Percentiles rank a stretch among this genome's conserved stretches.
phyloP scores from a whole-genome alignment of 30 jellyfish, hydroid and myxozoan genomes.

The Aurelia sp. region DNA sequence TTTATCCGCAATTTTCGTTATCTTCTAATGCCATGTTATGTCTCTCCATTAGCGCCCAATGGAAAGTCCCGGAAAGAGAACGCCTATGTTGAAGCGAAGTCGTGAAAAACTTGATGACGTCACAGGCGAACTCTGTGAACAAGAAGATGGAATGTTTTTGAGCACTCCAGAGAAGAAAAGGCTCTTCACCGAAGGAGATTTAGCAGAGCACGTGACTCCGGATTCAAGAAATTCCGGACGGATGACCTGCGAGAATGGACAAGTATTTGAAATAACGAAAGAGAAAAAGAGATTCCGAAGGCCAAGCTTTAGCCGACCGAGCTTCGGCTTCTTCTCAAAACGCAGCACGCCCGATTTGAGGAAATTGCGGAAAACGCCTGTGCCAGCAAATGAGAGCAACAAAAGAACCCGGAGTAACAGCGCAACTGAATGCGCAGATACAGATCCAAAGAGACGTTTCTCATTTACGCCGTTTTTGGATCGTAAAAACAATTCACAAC shows the following conservation, averaged over 20 bases:
- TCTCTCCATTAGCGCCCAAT: neutral
- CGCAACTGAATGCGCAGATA: slow-evolving; percentile 23
- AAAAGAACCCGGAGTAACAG: slow-evolving; percentile 58
- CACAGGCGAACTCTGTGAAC: slow-evolving; percentile 1
- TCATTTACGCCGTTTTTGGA: slow-evolving; percentile 66
- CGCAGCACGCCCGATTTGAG: slow-evolving; percentile 74
- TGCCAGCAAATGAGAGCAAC: slow-evolving; percentile 10
- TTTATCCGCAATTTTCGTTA: too few species aligned
- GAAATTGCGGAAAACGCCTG: slow-evolving; percentile 47
- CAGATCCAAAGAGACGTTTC: slow-evolving; percentile 55
- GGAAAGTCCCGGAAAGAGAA: neutral
- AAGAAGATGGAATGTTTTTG: slow-evolving; percentile 51
- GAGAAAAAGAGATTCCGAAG: slow-evolving; percentile 61
- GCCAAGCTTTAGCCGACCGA: slow-evolving; percentile 72
- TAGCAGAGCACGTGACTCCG: slow-evolving; percentile 63
- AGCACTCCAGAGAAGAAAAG: slow-evolving; percentile 72
- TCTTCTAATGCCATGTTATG: too few species aligned
- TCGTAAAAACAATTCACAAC: slow-evolving; percentile 38
- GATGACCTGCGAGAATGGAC: slow-evolving; percentile 14
- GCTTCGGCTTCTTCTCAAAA: slow-evolving; percentile 65
- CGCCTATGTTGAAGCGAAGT: slow-evolving; percentile 1
- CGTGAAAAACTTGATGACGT: slow-evolving; percentile 5
- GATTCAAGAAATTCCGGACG: slow-evolving; percentile 18
- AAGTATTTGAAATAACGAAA: slow-evolving; percentile 23
- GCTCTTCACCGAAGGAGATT: slow-evolving; percentile 63